Evolutionary conservation across 2,113 vertebrate genomes (phyloP).

Genomic region (Odontesthes bonariensis): DNA sequence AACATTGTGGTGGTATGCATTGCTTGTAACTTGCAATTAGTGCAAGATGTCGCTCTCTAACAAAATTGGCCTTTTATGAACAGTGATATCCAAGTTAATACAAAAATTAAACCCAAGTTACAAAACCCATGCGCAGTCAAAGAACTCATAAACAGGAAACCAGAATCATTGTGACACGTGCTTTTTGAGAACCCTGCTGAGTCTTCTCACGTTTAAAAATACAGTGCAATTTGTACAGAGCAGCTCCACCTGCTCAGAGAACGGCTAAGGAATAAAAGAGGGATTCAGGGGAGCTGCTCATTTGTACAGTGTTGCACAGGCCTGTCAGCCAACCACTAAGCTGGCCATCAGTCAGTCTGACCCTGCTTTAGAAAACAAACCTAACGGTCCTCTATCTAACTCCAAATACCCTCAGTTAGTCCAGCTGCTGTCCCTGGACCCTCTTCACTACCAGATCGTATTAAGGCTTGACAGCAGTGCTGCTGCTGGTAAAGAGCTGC

Average conservation of each 20-base stretch:
- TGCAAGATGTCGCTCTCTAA: too few species aligned
- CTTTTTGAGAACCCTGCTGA: constrained; percentile 4
- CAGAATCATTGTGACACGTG: constrained; percentile 10
- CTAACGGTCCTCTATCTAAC: constrained; percentile 20
- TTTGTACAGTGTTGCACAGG: constrained; percentile 20
- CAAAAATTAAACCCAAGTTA: not conserved
- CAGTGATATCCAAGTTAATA: not conserved
- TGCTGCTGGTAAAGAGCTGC: constrained; percentile 54
- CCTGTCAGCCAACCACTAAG: constrained; percentile 33
- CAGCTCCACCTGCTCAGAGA: not conserved
- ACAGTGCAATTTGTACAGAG: constrained; percentile 20
- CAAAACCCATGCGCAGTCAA: not conserved
- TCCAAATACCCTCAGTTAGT: constrained; percentile 12
- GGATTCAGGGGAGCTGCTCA: constrained; percentile 25
- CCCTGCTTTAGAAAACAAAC: constrained; percentile 13
- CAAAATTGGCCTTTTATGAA: too few species aligned
- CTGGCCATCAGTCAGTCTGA: constrained; percentile 41
- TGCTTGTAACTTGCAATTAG: too few species aligned
- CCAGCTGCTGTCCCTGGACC: constrained; percentile 44
- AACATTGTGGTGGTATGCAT: too few species aligned
- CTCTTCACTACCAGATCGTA: constrained; percentile 46
- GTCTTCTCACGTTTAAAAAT: constrained; percentile 29
- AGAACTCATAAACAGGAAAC: not conserved
- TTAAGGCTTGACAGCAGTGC: constrained; percentile 59
- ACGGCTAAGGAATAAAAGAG: constrained; percentile 29